Evolutionary conservation across 2,797 vertebrate species (phyloP).

Genomic region (Champsocephalus esox): DNA sequence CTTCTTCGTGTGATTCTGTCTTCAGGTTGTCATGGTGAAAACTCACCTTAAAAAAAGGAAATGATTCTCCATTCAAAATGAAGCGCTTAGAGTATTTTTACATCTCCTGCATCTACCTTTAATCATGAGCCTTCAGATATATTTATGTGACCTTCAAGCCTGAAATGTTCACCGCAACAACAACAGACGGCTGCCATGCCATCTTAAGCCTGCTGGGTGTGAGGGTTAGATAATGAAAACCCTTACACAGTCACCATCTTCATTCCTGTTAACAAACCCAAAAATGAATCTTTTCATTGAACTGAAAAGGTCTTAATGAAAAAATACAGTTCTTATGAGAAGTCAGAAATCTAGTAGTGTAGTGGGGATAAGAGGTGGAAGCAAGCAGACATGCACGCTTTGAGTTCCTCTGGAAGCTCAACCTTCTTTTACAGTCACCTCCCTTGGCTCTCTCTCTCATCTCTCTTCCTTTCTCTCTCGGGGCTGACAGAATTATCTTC

Average conservation of each 20-base stretch:
- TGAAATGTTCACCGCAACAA: slow-evolving; percentile 63
- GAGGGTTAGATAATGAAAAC: slow-evolving; percentile 76
- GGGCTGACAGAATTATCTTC: slow-evolving; percentile 97
- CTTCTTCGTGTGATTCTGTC: slow-evolving; percentile 44
- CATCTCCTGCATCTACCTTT: slow-evolving; percentile 58
- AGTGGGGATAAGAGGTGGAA: slow-evolving; percentile 46
- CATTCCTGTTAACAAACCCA: slow-evolving; percentile 44
- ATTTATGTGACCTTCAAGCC: slow-evolving; percentile 71
- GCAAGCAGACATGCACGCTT: slow-evolving; percentile 52
- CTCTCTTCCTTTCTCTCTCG: slow-evolving; percentile 77
- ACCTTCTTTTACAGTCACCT: slow-evolving; percentile 92
- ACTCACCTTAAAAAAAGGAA: slow-evolving; percentile 4
- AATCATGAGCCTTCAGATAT: slow-evolving; percentile 47
- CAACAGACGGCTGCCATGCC: slow-evolving; percentile 62
- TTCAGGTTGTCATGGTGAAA: slow-evolving; percentile 70
- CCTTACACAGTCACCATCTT: slow-evolving; percentile 39
- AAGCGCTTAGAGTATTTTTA: slow-evolving; percentile 18
- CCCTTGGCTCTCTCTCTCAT: slow-evolving; percentile 74
- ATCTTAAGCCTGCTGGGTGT: slow-evolving; percentile 63
- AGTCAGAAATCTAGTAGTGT: slow-evolving; percentile 40
- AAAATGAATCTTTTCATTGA: slow-evolving; percentile 44
- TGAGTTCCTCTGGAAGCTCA: slow-evolving; percentile 79
- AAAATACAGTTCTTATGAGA: slow-evolving; percentile 12
- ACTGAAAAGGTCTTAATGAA: slow-evolving; percentile 26
- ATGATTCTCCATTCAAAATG: slow-evolving; percentile 26